Evolutionary conservation across 2,888 invertebrate species (phyloP).

Genomic region (Tetheella fluctuosa): DNA sequence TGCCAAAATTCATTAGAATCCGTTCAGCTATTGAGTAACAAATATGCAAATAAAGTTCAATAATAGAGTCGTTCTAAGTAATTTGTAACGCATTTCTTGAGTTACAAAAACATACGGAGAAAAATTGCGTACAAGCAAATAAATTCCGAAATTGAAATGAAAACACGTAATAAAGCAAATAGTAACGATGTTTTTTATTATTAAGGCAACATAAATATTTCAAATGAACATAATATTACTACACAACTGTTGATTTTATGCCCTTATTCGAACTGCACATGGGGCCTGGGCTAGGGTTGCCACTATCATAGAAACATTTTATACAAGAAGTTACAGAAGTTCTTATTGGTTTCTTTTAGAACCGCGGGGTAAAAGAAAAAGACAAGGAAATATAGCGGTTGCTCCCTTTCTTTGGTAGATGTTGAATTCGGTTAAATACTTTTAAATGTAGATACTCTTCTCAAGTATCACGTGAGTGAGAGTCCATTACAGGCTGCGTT

Average conservation of each 20-base stretch:
- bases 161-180: conserved; percentile 6
- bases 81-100: neutral
- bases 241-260: neutral
- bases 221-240: neutral
- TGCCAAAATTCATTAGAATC: no score
- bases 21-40: neutral
- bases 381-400: no score
- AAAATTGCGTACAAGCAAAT: conserved; percentile 4
- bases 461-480: no score
- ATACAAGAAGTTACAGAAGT: no score
- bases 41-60: no score
- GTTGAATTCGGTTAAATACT: no score
- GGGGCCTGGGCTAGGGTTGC: neutral
- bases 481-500: no score
- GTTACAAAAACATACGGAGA: neutral
- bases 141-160: neutral
- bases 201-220: neutral
- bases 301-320: neutral
- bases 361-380: no score
- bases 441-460: no score
- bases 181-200: neutral
- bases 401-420: no score
- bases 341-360: no score
- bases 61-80: neutral
- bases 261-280: neutral